Base-by-base conservation (phyloP, 2,113 vertebrate species). In the Pituophis catenifer region DNA sequence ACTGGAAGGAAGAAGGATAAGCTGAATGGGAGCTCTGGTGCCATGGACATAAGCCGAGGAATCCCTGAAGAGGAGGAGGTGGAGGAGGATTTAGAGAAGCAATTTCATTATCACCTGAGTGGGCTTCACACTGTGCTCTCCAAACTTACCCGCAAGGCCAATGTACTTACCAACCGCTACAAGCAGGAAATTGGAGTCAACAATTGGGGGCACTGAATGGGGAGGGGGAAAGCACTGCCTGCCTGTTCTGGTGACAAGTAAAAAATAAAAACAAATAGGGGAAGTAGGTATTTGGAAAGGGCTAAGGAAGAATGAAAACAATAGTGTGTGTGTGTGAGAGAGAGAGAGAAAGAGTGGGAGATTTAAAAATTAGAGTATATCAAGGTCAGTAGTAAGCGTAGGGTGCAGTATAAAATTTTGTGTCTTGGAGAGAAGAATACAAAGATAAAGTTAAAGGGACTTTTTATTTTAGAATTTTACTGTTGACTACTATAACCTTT, bases 111-210 rank as follows among this genome's bases (percentile, higher is more conserved):
- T 95, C 99, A 99, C 93, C 98, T 99, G 85, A 98, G 97, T 85
- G 99, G 99, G 93, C 98, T 99, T 86, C 99, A 99, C 95, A 98
- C 98, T 0, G 99, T 99, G 19, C 98, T 99, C 89, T 98, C 98
- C 96, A 99, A 99, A 96, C 98, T 99, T 58, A 99, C 99, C 2
- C 97, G 97, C 93, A 99, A 99, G 97, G 99, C 99, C 95, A 98
- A 99, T 97, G 97, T 97, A 33, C 98, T 99, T 92, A 99, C 99
- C 94, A 98, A 98, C 97, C 98, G 99, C 97, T 99, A 99, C 98
- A 99, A 99, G 95, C 97, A 99, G 97, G 99, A 99, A 97, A 98
- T 99, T 29, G 99, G 99, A 88, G 98, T 99, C 94, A 97, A 98
- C 94, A 98, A 97, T 90, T 99, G 98, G 97, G 97, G 98, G 88